Conservation (phyloP, 1,140 invertebrate genomes). For the Arion vulgaris region DNA sequence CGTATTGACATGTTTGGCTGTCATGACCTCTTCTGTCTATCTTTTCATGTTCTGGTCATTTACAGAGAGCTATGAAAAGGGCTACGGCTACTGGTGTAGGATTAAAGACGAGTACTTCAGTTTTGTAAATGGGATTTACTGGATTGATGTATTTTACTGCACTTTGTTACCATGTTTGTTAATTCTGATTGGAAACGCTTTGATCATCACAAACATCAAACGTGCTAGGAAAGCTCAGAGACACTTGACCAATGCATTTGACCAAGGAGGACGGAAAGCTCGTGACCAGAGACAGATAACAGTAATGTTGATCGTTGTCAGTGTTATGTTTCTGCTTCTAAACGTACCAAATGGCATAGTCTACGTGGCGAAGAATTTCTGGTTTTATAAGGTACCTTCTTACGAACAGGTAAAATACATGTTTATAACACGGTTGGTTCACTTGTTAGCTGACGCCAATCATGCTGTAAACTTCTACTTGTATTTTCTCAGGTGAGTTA, state of each 20-base stretch:
- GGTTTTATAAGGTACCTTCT: conserved; percentile 16
- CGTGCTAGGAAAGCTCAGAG: conserved; percentile 50
- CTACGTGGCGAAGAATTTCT: conserved; percentile 49
- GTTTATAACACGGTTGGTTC: conserved; percentile 50
- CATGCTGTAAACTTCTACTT: conserved; percentile 66
- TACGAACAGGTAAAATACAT: conserved; percentile 29
- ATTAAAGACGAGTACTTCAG: conserved; percentile 38
- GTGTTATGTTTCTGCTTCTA: conserved; percentile 55
- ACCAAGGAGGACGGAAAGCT: conserved; percentile 45
- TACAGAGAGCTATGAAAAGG: conserved; percentile 40
- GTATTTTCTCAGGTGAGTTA: conserved; percentile 55
- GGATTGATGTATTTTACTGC: conserved; percentile 55
- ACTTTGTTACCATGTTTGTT: conserved; percentile 56
- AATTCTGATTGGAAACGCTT: conserved; percentile 55
- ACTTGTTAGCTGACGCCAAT: conserved; percentile 57
- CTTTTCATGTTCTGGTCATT: conserved; percentile 48
- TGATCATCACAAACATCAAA: conserved; percentile 58
- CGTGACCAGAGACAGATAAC: conserved; percentile 62
- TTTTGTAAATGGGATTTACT: conserved; percentile 51
- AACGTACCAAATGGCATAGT: conserved; percentile 60
- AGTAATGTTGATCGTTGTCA: conserved; percentile 58
- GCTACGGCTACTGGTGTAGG: conserved; percentile 28
- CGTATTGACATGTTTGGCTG: conserved; percentile 46
- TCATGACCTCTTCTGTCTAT: conserved; percentile 46
- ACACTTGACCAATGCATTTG: conserved; percentile 44